These are phyloP conservation scores for Synanceia verrucosa DNA, from an alignment of 2,797 vertebrate species.

Conservation along the genomic window DNA sequence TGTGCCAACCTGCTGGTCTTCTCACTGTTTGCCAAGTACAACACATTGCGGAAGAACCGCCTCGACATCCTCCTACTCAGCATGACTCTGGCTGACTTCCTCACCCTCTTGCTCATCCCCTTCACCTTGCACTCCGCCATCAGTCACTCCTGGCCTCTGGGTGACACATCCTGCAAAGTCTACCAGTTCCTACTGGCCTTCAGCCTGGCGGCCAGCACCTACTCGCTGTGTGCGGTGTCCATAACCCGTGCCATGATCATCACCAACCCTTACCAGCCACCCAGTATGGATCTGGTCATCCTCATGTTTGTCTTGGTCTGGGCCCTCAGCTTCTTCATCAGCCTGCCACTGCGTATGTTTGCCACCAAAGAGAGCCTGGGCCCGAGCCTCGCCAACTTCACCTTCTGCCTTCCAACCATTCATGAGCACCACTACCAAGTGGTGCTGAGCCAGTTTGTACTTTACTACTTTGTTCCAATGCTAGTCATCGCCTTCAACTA, in stretches of 20 bases:
- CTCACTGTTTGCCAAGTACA: conserved; percentile 81
- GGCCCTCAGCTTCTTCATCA: conserved; percentile 82
- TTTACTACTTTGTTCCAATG: conserved; percentile 82
- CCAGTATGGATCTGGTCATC: conserved; percentile 72
- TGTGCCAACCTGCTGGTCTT: conserved; percentile 84
- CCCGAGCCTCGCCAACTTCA: conserved; percentile 65
- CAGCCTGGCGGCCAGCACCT: conserved; percentile 83
- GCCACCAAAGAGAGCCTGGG: conserved; percentile 72
- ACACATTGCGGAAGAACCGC: conserved; percentile 80
- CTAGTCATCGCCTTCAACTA: conserved; percentile 82
- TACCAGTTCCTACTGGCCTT: conserved; percentile 86
- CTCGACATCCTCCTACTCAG: conserved; percentile 83
- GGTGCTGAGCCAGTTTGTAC: conserved; percentile 81
- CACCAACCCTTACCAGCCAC: conserved; percentile 80
- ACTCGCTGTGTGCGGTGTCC: conserved; percentile 83
- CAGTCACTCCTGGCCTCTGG: conserved; percentile 80
- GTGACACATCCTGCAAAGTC: conserved; percentile 81
- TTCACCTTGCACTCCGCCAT: conserved; percentile 80
- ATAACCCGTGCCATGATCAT: conserved; percentile 80
- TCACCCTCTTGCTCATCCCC: conserved; percentile 81
- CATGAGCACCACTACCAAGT: conserved; percentile 82
- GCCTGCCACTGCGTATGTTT: conserved; percentile 78
- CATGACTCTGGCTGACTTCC: conserved; percentile 83
- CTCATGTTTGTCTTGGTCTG: conserved; percentile 80
- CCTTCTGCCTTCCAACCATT: conserved; percentile 79